Base-by-base conservation (phyloP, 1,140 invertebrate species). In the Pentalonia nigronervosa region DNA sequence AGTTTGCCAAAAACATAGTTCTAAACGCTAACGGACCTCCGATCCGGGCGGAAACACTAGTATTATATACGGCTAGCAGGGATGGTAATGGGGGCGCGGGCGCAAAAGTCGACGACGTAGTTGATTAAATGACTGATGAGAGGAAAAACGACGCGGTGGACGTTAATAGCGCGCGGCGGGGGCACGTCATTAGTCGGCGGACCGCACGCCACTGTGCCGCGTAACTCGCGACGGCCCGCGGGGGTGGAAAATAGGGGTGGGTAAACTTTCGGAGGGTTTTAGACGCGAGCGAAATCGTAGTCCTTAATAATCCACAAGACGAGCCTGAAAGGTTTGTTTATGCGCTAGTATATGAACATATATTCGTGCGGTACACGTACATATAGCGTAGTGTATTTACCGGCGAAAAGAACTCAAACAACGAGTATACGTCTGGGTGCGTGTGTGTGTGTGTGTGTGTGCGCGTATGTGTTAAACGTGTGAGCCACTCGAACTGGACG, bases 121-220 rank as follows among this genome's bases (percentile, higher is more conserved):
- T 90, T 90, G 89, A 90, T 90, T 90, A 45, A 60, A 67, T 90
- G 89, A 90, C 89, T 67, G 89, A 90, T 90, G 89, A 90, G 56
- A 67, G 89, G 89, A 67, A 90, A 90, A 76, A 76, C 89, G 36
- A 23, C 50, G 41, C 41, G 41, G 41, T 86, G 83, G 41, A 36
- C 41, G 83, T 45, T 86, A 87, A 87, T 87, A 87, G 86, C 50
- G 50, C 34, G n/a, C 50, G 48, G 88, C 23, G 47, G 53, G 53
- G 89, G 2, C 53, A 30, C 20, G 36, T 90, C 89, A 67, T 90
- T 67, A 90, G 89, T 76, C 36, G 30, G 25, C 34, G 41, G 23
- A 47, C 23, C 84, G 45, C 45, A 25, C 36, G 36, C 53, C 60
- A 41, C 53, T 90, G 89, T 60, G 45, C 89, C 53, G 25, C 36